phyloP scores from a whole-genome alignment of 2,797 vertebrate species.

The Sebastes minor region DNA sequence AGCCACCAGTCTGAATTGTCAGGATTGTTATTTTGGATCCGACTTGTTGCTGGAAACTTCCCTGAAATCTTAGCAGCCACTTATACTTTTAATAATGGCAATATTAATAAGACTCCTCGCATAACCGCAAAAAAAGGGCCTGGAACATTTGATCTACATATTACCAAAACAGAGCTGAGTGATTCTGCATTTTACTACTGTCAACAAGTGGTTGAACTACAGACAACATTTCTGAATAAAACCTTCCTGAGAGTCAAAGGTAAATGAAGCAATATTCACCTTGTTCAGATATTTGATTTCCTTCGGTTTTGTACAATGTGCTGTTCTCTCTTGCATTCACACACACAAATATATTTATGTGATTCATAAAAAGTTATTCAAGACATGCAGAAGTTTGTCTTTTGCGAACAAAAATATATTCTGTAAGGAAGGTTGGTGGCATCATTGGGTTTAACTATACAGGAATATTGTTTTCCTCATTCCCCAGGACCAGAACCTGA shows the following conservation, averaged over 20 bases:
- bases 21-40: constrained; percentile 14
- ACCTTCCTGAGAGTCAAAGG: constrained; percentile 42
- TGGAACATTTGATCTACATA: constrained; percentile 23
- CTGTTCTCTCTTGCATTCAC: rapidly evolving
- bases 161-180: not conserved
- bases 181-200: constrained; percentile 55
- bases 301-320: not conserved
- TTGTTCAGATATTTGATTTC: not conserved
- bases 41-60: constrained; percentile 14
- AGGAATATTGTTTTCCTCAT: not conserved
- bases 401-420: not conserved
- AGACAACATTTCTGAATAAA: not conserved
- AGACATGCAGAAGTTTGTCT: not conserved
- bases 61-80: constrained; percentile 38
- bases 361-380: not conserved
- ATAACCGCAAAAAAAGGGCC: not conserved
- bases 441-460: not conserved
- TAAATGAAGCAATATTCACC: not conserved
- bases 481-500: constrained; percentile 4
- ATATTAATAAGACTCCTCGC: rapidly evolving
- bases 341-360: not conserved
- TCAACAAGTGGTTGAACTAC: not conserved
- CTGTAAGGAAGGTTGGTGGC: not conserved
- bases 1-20: rapidly evolving
- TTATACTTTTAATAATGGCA: not conserved